Evolutionary conservation across 1,140 invertebrate genomes (phyloP).

Genomic region (Metopolophium dirhodum): DNA sequence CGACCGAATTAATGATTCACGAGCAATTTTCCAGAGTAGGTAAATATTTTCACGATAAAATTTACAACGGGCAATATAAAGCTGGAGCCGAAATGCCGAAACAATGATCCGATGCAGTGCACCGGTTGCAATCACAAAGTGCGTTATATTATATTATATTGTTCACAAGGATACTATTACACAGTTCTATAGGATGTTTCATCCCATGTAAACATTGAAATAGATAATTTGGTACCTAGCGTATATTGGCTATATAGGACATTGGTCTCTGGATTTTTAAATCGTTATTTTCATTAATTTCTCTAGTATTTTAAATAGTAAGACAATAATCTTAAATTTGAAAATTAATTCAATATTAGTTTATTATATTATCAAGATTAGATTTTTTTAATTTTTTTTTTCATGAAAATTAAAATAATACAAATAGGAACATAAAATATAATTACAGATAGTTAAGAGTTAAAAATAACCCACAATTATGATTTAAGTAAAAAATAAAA

Average conservation of each 20-base stretch:
- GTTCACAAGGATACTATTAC: no score
- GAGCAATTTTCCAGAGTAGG: neutral
- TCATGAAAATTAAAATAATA: neutral
- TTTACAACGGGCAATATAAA: neutral
- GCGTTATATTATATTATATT: neutral
- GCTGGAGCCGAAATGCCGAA: neutral
- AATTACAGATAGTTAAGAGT: neutral
- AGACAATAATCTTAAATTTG: neutral
- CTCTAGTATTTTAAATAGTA: neutral
- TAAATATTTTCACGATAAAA: neutral
- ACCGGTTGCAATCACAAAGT: neutral
- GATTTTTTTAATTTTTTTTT: neutral
- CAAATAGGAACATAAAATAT: neutral
- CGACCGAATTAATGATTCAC: slow-evolving; percentile 13
- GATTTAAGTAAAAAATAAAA: neutral
- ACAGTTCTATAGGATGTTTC: neutral
- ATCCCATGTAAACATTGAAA: neutral
- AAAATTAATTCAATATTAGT: neutral
- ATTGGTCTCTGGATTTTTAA: neutral
- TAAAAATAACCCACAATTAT: neutral
- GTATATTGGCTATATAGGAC: no score
- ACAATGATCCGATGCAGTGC: neutral
- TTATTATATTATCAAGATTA: neutral
- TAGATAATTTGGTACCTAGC: neutral
- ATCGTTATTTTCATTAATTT: neutral